Conservation (phyloP, 2,888 invertebrate genomes). For the Dysmachus trigonus region DNA sequence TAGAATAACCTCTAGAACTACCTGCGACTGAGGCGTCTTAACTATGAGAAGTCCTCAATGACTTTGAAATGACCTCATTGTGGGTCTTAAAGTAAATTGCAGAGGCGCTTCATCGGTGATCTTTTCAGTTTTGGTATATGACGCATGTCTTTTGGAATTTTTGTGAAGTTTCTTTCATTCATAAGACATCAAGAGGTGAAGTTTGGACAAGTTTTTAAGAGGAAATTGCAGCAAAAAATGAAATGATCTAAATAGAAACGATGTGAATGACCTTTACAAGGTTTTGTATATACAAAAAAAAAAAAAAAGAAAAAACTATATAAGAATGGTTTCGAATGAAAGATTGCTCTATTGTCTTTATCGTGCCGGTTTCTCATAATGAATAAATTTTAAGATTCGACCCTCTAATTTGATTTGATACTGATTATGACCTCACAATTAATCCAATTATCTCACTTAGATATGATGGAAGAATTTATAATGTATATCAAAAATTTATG, state of each 20-base stretch:
- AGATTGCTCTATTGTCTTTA: not conserved
- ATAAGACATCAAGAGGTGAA: not conserved
- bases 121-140: not conserved
- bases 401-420: not conserved
- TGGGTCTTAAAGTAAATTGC: not conserved
- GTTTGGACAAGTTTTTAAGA: not conserved
- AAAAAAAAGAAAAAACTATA: not conserved
- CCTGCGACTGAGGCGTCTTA: not conserved
- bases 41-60: not conserved
- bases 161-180: not conserved
- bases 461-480: not conserved
- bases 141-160: not conserved
- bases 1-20: not conserved
- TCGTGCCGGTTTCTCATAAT: not conserved
- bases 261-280: not conserved
- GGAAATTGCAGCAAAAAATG: not conserved
- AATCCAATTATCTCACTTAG: not conserved
- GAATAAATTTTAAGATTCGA: not conserved
- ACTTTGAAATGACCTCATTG: not conserved
- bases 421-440: not conserved
- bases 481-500: not conserved
- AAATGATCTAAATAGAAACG: not conserved
- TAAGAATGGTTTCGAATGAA: not conserved
- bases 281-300: not conserved
- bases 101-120: not conserved